phyloP scores from a whole-genome alignment of 2,888 invertebrate genomes.

The Deilephila porcellus region DNA sequence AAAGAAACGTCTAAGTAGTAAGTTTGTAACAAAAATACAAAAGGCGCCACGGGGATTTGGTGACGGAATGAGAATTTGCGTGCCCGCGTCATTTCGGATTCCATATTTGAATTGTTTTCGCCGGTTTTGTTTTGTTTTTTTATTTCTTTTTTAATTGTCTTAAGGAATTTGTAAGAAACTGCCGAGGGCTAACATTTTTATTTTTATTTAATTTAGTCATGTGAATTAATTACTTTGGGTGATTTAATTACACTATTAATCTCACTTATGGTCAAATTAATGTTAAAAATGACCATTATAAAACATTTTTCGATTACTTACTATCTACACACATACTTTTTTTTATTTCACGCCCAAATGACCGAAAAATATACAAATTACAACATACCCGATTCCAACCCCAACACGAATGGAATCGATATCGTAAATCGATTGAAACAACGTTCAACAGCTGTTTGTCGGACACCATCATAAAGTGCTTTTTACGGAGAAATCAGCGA shows the following conservation, averaged over 20 bases:
- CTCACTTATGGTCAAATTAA: background rate
- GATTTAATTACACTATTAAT: background rate
- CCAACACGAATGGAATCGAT: constrained; percentile 42
- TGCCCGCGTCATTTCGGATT: constrained; percentile 73
- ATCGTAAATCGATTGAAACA: constrained; percentile 55
- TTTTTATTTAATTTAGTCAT: background rate
- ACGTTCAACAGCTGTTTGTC: constrained; percentile 51
- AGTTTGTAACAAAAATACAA: constrained; percentile 75
- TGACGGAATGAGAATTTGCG: constrained; percentile 75
- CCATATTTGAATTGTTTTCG: constrained; percentile 50
- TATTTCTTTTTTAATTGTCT: constrained; percentile 29
- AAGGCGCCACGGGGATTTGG: constrained; percentile 69
- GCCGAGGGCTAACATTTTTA: background rate
- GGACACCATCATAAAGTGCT: constrained; percentile 54
- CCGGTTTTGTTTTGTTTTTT: constrained; percentile 45
- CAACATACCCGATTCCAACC: constrained; percentile 1
- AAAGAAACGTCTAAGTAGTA: constrained; percentile 80
- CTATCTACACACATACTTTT: too few species aligned
- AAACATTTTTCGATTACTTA: too few species aligned
- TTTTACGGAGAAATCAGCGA: constrained; percentile 40
- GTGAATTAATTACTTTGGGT: background rate
- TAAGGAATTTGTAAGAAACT: constrained; percentile 28
- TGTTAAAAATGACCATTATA: too few species aligned
- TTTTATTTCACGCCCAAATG: constrained; percentile 22
- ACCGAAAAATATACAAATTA: constrained; percentile 39